Conservation (phyloP, 2,113 vertebrate species). For the Megaceryle maxima region DNA sequence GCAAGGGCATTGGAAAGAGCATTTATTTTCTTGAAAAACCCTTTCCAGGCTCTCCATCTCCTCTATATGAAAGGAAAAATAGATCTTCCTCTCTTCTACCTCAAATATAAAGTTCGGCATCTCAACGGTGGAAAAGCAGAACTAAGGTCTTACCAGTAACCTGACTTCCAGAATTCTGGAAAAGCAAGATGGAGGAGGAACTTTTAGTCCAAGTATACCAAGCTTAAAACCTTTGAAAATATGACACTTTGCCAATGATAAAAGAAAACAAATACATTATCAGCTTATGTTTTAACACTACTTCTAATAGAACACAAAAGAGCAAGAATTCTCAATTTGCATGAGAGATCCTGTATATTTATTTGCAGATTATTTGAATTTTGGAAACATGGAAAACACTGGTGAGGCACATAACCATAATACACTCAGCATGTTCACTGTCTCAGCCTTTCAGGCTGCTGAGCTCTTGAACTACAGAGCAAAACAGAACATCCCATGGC, state of each 20-base stretch:
- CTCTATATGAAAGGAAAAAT: not conserved
- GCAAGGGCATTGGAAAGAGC: accelerated
- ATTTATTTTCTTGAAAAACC: not conserved
- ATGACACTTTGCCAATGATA: not conserved
- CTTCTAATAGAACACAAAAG: not conserved
- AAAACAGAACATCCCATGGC: not conserved
- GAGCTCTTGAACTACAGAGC: not conserved
- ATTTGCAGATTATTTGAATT: not conserved
- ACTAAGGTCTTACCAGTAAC: not conserved
- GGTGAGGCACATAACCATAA: not conserved
- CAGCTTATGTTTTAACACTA: not conserved
- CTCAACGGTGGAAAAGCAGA: not conserved
- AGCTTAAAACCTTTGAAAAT: not conserved
- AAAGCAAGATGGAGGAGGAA: not conserved
- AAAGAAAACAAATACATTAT: not conserved
- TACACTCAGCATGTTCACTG: not conserved
- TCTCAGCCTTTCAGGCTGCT: no score
- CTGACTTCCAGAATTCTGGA: not conserved
- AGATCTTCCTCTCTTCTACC: not conserved
- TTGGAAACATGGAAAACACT: not conserved
- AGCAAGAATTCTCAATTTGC: not conserved
- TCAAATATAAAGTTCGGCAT: not conserved
- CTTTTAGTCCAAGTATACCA: not conserved
- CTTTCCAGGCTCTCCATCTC: not conserved
- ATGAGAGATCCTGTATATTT: not conserved